phyloP scores from a whole-genome alignment of 2,888 invertebrate species.

The Drosophila niveifrons region DNA sequence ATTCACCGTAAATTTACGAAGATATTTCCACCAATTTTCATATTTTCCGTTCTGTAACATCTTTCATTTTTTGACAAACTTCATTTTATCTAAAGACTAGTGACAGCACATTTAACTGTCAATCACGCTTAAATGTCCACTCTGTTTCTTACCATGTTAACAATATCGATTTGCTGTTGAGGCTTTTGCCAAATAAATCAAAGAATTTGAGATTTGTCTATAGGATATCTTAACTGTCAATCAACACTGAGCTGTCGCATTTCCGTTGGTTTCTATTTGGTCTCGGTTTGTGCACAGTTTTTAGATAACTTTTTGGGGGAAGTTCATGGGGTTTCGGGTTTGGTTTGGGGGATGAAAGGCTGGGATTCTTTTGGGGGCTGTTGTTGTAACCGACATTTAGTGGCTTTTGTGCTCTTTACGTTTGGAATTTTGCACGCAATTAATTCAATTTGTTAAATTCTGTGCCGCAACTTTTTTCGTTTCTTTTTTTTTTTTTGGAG shows the following conservation, averaged over 20 bases:
- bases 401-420: constrained; percentile 53
- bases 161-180: background rate
- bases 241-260: constrained; percentile 7
- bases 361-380: constrained; percentile 4
- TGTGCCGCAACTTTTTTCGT: constrained; percentile 39
- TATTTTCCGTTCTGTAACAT: too few species aligned
- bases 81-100: background rate
- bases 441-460: constrained; percentile 67
- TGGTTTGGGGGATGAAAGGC: background rate
- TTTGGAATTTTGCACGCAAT: constrained; percentile 62
- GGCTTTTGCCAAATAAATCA: constrained; percentile 4
- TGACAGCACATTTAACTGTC: background rate
- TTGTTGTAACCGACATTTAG: constrained; percentile 58
- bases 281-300: constrained; percentile 23
- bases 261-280: constrained; percentile 9
- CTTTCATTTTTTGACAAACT: background rate
- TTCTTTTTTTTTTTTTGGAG: background rate
- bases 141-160: background rate
- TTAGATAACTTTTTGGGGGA: constrained; percentile 29
- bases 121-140: background rate
- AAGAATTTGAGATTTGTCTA: constrained; percentile 5
- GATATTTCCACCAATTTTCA: too few species aligned
- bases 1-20: too few species aligned
- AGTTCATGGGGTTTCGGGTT: constrained; percentile 7
- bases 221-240: background rate